Evolutionary conservation across 2,888 invertebrate species (phyloP), one percentile per base, ranked within the genome.

Genomic region (Plutella xylostella): DNA sequence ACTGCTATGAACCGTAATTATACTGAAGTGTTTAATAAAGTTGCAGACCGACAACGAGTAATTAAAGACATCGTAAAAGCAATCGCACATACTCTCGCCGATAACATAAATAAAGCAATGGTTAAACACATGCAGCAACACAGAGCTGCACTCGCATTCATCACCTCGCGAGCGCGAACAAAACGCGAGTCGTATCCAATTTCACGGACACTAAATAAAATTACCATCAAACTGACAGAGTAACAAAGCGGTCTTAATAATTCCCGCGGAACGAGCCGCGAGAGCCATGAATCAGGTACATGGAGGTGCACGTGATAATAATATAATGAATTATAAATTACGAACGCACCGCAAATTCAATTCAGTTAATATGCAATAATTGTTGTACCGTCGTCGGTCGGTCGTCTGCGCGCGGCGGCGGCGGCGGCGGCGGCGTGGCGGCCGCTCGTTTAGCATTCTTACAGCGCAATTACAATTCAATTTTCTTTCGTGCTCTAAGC

Each of bases 131-230:
- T n/a, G n/a, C n/a, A n/a, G n/a, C n/a, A n/a, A n/a, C n/a, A n/a
- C n/a, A n/a, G n/a, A n/a, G n/a, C n/a, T n/a, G n/a, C n/a, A n/a
- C n/a, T n/a, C 37, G 20, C 12, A 37, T 37, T 37, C 18, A 37
- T 37, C 37, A 18, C 20, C 20, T 5, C 20, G 22, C 11, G 17
- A n/a, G 25, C 17, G 14, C 14, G 39, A 39, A 39, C 39, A 39
- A 39, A 39, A 39, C 39, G 39, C 39, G 25, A 25, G 39, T 39
- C 39, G 39, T 39, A 66, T 74, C 69, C 71, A 79, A 82, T 80
- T 82, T 79, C 78, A 82, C 62, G 77, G 75, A 46, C 68, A 71
- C 70, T 82, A 80, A 80, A 82, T 75, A 80, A 82, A 83, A 82
- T 83, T 80, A 74, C 62, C 78, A 69, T 61, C 67, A 57, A 62